These are phyloP conservation scores for Aplocera efformata DNA, from an alignment of 2,888 invertebrate genomes.

Conservation along the genomic window DNA sequence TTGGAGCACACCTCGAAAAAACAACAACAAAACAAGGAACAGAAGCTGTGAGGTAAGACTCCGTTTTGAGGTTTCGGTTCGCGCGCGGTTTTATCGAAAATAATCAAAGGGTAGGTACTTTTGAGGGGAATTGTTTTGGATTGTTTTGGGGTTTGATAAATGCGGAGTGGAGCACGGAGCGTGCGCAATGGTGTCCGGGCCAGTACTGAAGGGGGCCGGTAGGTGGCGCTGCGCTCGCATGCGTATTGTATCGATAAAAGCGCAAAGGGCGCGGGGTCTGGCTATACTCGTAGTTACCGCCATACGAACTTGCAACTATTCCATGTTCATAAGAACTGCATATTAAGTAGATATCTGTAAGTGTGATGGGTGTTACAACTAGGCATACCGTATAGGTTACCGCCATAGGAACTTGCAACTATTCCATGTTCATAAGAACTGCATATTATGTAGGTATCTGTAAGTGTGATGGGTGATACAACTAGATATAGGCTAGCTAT, in stretches of 20 bases:
- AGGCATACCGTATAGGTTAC: no score
- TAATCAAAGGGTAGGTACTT: conserved; percentile 1
- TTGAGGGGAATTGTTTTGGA: conserved; percentile 50
- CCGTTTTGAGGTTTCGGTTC: conserved; percentile 39
- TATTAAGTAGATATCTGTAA: conserved; percentile 35
- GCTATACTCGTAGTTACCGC: no score
- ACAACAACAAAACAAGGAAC: conserved; percentile 38
- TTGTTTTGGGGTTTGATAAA: conserved; percentile 47
- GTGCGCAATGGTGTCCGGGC: conserved; percentile 64
- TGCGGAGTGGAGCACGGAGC: conserved; percentile 65
- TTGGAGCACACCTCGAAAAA: conserved; percentile 20
- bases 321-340: conserved; percentile 28
- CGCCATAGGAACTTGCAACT: no score
- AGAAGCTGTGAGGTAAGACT: conserved; percentile 54
- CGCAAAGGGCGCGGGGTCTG: conserved; percentile 57
- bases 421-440: conserved; percentile 16
- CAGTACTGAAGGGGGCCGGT: conserved; percentile 57
- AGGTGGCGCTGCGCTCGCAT: conserved; percentile 59
- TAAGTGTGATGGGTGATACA: conserved; percentile 5
- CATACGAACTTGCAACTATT: no score
- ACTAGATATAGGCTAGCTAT: no score
- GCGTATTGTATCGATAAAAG: conserved; percentile 65
- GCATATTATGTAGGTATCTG: conserved; percentile 38
- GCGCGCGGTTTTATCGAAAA: conserved; percentile 24
- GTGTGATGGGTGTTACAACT: conserved; percentile 14